These are phyloP conservation scores for Drosophila busckii DNA, from an alignment of 1,140 invertebrate species.

Conservation along the genomic window DNA sequence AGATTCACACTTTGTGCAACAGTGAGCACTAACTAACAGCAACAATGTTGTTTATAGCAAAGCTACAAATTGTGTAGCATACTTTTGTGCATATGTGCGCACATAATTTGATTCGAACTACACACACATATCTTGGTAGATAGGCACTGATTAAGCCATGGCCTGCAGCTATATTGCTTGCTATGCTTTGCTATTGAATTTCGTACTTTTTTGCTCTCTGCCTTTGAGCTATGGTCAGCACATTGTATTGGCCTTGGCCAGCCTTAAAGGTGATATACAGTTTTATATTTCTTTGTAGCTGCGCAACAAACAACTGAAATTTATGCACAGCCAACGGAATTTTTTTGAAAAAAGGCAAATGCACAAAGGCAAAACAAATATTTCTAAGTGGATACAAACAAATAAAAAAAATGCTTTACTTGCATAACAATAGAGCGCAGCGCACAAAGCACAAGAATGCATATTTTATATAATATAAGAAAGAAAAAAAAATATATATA, in stretches of 20 bases:
- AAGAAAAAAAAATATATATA: constrained; percentile 15
- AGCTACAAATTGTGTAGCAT: constrained; percentile 8
- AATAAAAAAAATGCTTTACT: neutral
- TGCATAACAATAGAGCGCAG: constrained; percentile 14
- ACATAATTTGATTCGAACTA: constrained; percentile 54
- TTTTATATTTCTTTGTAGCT: no score
- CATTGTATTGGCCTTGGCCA: constrained; percentile 15
- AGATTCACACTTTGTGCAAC: no score
- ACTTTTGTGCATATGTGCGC: constrained; percentile 38
- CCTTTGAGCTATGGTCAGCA: constrained; percentile 45
- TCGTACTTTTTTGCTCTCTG: constrained; percentile 22
- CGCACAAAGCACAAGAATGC: constrained; percentile 10
- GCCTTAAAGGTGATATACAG: constrained; percentile 2
- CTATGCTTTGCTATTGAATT: constrained; percentile 49
- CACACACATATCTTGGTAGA: constrained; percentile 18
- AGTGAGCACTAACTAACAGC: no score
- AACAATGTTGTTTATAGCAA: no score
- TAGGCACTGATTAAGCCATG: constrained; percentile 31
- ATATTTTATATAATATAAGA: constrained; percentile 23
- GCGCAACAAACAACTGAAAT: neutral
- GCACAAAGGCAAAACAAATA: neutral
- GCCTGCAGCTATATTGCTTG: constrained; percentile 51
- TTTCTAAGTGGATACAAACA: neutral
- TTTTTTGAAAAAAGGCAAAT: neutral
- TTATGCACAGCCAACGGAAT: neutral